Evolutionary conservation across 2,113 vertebrate species (phyloP).

Genomic region (sheep (Ovis aries)): ARS-UI_Ramb_v3.0 NC_056057.1:28541001-28541500

Average conservation of each 20-base stretch:
- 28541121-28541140: background rate
- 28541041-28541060: background rate
- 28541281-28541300: background rate
- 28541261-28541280: background rate
- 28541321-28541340: background rate
- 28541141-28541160: background rate
- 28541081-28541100: background rate
- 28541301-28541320: background rate
- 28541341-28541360: background rate
- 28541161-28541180: background rate
- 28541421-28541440: background rate
- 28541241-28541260: background rate
- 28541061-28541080: background rate
- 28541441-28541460: background rate
- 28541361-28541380: background rate
- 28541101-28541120: background rate
- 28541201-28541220: background rate
- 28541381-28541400: background rate
- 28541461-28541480: background rate
- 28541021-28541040: background rate
- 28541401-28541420: background rate
- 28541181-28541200: background rate
- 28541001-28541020: background rate
- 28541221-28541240: background rate
- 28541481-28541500: background rate